Evolutionary conservation across 2,888 invertebrate species (phyloP).

Genomic region (Chymomyza procnemis): DNA sequence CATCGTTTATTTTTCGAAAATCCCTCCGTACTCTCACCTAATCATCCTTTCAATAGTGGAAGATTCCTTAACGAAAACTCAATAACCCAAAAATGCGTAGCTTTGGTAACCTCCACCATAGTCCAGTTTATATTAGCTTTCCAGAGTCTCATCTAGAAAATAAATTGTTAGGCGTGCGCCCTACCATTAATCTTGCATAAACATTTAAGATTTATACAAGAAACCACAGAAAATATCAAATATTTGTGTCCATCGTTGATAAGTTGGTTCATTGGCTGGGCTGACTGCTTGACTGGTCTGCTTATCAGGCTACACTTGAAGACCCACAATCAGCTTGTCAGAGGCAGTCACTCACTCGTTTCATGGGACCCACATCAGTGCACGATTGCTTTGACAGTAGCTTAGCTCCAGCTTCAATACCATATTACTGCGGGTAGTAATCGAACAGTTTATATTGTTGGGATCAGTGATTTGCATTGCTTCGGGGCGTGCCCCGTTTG

Average conservation of each 20-base stretch:
- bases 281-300: not conserved
- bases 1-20: too few species aligned
- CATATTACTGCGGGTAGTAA: not conserved
- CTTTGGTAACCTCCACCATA: not conserved
- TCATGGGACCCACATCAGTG: conserved; percentile 46
- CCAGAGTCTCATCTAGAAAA: conserved; percentile 2
- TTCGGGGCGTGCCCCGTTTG: conserved; percentile 28
- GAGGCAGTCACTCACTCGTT: conserved; percentile 26
- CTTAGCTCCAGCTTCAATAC: not conserved
- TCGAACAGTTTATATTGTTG: not conserved
- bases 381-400: not conserved
- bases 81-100: not conserved
- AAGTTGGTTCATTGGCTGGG: conserved; percentile 29
- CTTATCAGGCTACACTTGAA: conserved; percentile 23
- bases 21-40: too few species aligned
- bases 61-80: too few species aligned
- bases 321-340: conserved; percentile 52
- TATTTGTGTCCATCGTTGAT: conserved; percentile 55
- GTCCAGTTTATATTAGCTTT: conserved; percentile 15
- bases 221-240: conserved; percentile 49
- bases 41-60: too few species aligned
- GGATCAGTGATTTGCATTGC: conserved; percentile 29
- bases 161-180: conserved; percentile 57
- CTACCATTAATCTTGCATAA: conserved; percentile 69
- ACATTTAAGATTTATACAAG: conserved; percentile 49